These are phyloP conservation scores for Phocoena phocoena DNA, from an alignment of 2,113 vertebrate species.

Conservation along the genomic window DNA sequence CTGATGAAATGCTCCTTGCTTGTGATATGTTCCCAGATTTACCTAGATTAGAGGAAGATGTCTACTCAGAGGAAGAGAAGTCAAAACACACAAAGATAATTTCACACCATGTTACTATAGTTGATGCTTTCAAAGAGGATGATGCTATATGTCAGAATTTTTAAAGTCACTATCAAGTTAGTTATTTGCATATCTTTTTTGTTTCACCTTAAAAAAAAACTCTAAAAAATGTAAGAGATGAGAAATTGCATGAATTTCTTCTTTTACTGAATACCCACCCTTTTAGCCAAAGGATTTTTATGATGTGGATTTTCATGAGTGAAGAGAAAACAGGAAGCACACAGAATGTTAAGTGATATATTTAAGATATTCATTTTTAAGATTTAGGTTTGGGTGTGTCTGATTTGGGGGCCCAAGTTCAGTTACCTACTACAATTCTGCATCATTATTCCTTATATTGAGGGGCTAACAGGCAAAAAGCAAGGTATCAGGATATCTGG, in stretches of 20 bases:
- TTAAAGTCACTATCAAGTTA: neutral
- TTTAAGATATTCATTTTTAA: neutral
- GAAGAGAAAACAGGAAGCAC: neutral
- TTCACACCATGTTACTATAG: neutral
- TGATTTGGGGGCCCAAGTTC: accelerated
- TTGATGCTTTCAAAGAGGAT: neutral
- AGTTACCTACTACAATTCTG: neutral
- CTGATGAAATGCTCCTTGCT: neutral
- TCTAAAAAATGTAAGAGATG: neutral
- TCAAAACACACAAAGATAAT: neutral
- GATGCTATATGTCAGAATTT: neutral
- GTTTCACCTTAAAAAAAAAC: neutral
- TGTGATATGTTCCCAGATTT: neutral
- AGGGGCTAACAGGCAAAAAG: neutral
- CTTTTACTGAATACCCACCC: neutral
- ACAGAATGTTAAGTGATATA: neutral
- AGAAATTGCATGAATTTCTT: neutral
- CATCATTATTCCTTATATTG: neutral
- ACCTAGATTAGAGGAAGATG: neutral
- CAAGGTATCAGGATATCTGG: neutral
- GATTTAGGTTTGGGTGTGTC: neutral
- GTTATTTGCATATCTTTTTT: neutral
- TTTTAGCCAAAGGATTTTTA: neutral
- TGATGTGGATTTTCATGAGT: neutral
- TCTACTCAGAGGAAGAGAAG: neutral